These are phyloP conservation scores for Montipora foliosa DNA, from an alignment of 64 coral and sea anemone genomes.

Conservation along the genomic window DNA sequence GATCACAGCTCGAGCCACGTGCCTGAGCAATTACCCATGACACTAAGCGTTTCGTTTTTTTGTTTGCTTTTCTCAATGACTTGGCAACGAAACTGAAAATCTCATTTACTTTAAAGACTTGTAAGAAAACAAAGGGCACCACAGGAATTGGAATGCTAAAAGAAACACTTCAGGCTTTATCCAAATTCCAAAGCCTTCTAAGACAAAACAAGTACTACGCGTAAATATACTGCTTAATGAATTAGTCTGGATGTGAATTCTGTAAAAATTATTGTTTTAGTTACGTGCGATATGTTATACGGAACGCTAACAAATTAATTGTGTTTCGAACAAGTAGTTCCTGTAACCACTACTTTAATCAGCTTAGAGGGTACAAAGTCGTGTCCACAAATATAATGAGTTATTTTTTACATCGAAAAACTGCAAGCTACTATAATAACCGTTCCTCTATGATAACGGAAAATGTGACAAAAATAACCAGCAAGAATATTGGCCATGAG, in stretches of 20 bases:
- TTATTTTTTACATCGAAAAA: not conserved
- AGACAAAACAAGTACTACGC: not conserved
- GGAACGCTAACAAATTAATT: not conserved
- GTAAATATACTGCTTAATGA: not conserved
- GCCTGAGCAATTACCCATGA: slow-evolving; percentile 6
- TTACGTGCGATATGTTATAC: not conserved
- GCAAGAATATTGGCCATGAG: slow-evolving; percentile 6
- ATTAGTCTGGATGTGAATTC: not conserved
- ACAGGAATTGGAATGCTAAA: not conserved
- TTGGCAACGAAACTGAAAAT: not conserved
- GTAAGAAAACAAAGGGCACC: not conserved
- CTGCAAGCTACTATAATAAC: slow-evolving; percentile 1
- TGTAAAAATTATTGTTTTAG: not conserved
- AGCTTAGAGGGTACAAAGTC: not conserved
- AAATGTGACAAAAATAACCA: slow-evolving; percentile 3
- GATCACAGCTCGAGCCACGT: not conserved
- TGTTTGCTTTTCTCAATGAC: slow-evolving; percentile 1
- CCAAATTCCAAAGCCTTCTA: not conserved
- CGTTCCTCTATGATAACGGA: not conserved
- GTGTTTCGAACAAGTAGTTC: not conserved
- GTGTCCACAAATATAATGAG: not conserved
- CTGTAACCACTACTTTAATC: not conserved
- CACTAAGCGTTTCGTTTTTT: not conserved
- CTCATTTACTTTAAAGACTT: not conserved
- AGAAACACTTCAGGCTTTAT: not conserved